Conservation (phyloP, 2,797 vertebrate genomes). For the Toxotes lorentzi region DNA sequence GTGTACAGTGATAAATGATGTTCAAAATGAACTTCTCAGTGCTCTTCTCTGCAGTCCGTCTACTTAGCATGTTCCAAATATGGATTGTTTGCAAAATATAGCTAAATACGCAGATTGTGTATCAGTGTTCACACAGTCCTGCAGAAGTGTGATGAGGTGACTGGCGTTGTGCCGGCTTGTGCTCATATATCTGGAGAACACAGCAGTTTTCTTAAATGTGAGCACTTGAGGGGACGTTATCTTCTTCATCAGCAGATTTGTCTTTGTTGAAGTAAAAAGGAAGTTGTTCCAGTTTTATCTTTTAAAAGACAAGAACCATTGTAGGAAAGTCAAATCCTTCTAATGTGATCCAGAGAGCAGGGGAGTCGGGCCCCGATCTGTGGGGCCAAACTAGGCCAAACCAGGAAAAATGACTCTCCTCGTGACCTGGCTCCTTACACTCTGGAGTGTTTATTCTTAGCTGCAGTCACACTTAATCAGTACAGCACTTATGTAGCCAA, state of each 20-base stretch:
- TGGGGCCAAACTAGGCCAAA: neutral
- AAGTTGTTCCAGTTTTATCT: neutral
- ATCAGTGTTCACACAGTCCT: neutral
- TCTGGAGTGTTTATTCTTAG: constrained; percentile 21
- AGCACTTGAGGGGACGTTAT: neutral
- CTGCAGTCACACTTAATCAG: constrained; percentile 28
- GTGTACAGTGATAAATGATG: neutral
- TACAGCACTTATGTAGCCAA: neutral
- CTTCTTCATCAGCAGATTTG: neutral
- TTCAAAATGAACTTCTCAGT: too few relatives aligned
- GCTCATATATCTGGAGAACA: neutral
- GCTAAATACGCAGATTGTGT: too few relatives aligned
- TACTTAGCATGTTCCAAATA: too few relatives aligned
- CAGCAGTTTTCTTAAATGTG: neutral
- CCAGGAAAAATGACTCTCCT: neutral
- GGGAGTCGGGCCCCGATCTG: neutral
- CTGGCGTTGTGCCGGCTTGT: neutral
- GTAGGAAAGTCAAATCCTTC: neutral
- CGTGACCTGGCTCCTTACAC: neutral
- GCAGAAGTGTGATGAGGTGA: neutral
- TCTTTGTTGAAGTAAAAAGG: neutral
- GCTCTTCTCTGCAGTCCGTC: too few relatives aligned
- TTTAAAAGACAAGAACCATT: neutral
- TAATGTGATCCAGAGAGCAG: neutral
- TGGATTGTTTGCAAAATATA: neutral